phyloP scores from a whole-genome alignment of 2,888 invertebrate species.

The Rugalucina vietnamica region DNA sequence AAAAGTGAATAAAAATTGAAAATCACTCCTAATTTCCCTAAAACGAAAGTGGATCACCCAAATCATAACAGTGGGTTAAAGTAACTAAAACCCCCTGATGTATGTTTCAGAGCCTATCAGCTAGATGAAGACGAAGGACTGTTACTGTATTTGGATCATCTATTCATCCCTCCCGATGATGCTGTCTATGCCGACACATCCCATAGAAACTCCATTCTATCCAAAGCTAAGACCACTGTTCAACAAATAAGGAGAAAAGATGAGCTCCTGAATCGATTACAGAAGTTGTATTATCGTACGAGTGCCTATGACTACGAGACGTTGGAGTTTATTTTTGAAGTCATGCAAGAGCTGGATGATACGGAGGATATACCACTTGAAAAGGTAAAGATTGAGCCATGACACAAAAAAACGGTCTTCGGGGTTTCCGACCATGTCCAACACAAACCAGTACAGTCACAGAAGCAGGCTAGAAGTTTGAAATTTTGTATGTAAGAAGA shows the following conservation, averaged over 20 bases:
- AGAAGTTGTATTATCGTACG: conserved; percentile 67
- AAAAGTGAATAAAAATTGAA: too few relatives aligned
- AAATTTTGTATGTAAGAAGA: too few relatives aligned
- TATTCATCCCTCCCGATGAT: conserved; percentile 63
- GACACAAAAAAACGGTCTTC: too few relatives aligned
- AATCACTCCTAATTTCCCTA: too few relatives aligned
- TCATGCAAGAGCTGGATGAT: conserved; percentile 60
- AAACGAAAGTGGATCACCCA: too few relatives aligned
- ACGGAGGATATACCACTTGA: conserved; percentile 58
- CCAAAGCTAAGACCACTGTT: conserved; percentile 57
- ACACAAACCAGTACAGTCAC: too few relatives aligned
- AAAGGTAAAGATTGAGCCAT: too few relatives aligned
- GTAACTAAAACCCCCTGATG: too few relatives aligned
- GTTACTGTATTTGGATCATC: conserved; percentile 70
- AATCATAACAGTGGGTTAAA: too few relatives aligned
- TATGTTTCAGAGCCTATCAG: conserved; percentile 72
- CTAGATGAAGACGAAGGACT: conserved; percentile 73
- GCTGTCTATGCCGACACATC: conserved; percentile 29
- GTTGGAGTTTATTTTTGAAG: conserved; percentile 73
- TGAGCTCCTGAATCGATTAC: conserved; percentile 60
- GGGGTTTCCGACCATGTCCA: too few relatives aligned
- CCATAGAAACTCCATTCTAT: conserved; percentile 29
- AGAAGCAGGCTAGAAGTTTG: too few relatives aligned
- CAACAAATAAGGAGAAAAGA: conserved; percentile 60
- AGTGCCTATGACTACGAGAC: conserved; percentile 79